Base-by-base conservation (phyloP, 2,888 invertebrate species). In the Trachelus troglodyta region DNA sequence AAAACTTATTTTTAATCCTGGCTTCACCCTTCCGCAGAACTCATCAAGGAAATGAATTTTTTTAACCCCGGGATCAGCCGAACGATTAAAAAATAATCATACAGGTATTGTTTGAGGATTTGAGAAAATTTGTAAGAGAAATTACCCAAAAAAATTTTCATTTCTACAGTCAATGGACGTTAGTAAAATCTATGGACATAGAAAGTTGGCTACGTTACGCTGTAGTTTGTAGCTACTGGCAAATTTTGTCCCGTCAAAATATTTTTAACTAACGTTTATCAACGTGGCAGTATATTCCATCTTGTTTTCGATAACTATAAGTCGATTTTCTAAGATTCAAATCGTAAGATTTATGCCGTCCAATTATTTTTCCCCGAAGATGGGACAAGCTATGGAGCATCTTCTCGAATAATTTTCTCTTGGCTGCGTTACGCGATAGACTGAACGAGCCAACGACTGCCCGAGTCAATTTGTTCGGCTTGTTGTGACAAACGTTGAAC, bases 401-500 rank as follows among this genome's bases (percentile, higher is more conserved):
- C 40, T 37, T 37, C 15, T 15, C 40, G 40, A 40, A 40, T 40
- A 15, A 15, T 40, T 40, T 15, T 40, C 15, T 4, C 40, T 15
- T 40, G 40, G 15, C 40, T 40, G 40, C 40, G 40, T 40, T 15
- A 40, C 40, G 15, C 6, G 40, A 40, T 40, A 40, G 15, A 40
- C 15, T 15, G 15, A 40, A 40, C 40, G 40, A 40, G 40, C 40
- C 40, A 40, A 71, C 30, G 71, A 33, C 33, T 33, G 11, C 12
- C 30, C 12, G 33, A 71, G 33, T 71, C 71, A 71, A 71, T n/a
- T 71, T 71, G 71, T 33, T 33, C 31, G 71, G 71, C 3, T 71
- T 71, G 71, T 71, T 33, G 30, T 71, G 71, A 71, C 71, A 71
- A 71, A 71, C 71, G 71, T 6, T 23, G 12, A n/a, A 9, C 71